Evolutionary conservation across 2,113 vertebrate species (phyloP).

Genomic region (Rhynchomys soricoides): DNA sequence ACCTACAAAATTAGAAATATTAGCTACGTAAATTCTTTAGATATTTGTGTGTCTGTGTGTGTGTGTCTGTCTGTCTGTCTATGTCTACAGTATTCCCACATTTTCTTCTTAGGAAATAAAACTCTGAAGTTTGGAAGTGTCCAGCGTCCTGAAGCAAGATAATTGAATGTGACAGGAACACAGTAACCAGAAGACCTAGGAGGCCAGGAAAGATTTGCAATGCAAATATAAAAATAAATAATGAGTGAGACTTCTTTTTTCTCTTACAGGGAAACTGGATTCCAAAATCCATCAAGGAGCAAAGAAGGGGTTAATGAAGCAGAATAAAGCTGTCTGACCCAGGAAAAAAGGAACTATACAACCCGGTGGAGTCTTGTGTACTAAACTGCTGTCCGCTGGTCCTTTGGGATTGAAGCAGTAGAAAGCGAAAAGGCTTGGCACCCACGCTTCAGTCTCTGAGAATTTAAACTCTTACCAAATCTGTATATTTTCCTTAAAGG

Average conservation of each 20-base stretch:
- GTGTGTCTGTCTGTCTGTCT: background rate
- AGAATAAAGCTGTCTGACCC: constrained; percentile 83
- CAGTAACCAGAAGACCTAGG: constrained; percentile 83
- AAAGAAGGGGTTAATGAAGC: constrained; percentile 96
- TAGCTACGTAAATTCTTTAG: constrained; percentile 42
- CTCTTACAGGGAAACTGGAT: constrained; percentile 95
- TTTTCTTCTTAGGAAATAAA: constrained; percentile 72
- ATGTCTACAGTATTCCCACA: constrained; percentile 45
- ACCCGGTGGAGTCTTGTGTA: constrained; percentile 63
- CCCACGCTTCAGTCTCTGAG: constrained; percentile 62
- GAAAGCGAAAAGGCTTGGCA: constrained; percentile 54
- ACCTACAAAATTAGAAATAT: constrained; percentile 60
- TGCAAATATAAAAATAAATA: constrained; percentile 86
- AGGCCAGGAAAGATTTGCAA: constrained; percentile 86
- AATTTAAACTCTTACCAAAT: constrained; percentile 72
- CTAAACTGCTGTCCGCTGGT: constrained; percentile 46
- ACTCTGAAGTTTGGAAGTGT: constrained; percentile 72
- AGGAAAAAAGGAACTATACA: constrained; percentile 26
- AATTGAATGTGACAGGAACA: constrained; percentile 86
- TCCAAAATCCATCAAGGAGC: constrained; percentile 96
- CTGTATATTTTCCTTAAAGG: constrained; percentile 76
- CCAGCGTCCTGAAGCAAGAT: constrained; percentile 81
- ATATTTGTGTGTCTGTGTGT: background rate
- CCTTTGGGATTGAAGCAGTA: constrained; percentile 60
- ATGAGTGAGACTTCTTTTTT: constrained; percentile 81